These are phyloP conservation scores for Euzophera pinguis DNA, from an alignment of 2,888 invertebrate species.

Conservation along the genomic window DNA sequence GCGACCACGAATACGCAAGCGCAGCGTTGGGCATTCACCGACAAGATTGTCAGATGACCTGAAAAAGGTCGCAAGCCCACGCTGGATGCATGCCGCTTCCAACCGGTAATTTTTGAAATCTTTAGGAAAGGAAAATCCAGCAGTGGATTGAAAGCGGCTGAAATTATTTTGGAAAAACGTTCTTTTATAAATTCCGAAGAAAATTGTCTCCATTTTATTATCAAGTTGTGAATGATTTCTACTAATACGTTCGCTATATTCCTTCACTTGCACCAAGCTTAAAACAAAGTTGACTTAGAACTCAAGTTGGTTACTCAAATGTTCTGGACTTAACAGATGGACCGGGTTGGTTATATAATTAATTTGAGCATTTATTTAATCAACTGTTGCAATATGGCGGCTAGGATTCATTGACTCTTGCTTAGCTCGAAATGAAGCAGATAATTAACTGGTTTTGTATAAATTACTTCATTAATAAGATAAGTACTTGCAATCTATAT, in stretches of 20 bases:
- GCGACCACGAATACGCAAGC: too few species aligned
- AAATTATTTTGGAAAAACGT: too few species aligned
- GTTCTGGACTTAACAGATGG: slow-evolving; percentile 53
- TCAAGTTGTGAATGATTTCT: background rate
- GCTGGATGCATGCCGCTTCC: too few species aligned
- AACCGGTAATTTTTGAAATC: too few species aligned
- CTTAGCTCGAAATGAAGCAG: background rate
- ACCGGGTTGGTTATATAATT: slow-evolving; percentile 52
- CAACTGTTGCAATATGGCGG: slow-evolving; percentile 19
- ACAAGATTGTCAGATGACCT: too few species aligned
- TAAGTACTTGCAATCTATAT: too few species aligned
- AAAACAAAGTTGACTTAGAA: slow-evolving; percentile 36
- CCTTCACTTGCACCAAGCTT: slow-evolving; percentile 17
- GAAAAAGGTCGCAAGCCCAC: too few species aligned
- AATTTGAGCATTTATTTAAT: slow-evolving; percentile 38
- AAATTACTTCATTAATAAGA: background rate
- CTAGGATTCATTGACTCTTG: background rate
- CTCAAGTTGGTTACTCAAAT: slow-evolving; percentile 49
- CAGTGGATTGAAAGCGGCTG: too few species aligned
- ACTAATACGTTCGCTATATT: background rate
- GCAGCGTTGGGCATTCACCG: too few species aligned
- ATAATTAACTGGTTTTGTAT: background rate
- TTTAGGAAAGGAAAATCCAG: too few species aligned
- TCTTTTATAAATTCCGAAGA: too few species aligned
- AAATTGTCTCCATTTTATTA: too few species aligned